Conservation (phyloP, 2,797 vertebrate species). For the Argyrosomus regius region DNA sequence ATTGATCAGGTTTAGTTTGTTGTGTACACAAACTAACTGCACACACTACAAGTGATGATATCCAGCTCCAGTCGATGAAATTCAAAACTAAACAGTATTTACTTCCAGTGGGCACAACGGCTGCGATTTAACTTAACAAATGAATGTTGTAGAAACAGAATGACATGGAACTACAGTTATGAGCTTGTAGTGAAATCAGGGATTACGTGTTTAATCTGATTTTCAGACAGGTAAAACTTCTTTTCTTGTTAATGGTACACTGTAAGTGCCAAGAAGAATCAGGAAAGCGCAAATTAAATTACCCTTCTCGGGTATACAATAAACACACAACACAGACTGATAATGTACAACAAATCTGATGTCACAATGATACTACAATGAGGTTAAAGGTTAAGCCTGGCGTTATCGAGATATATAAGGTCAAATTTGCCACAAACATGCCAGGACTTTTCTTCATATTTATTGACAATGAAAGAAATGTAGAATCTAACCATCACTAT, state of each 20-base stretch:
- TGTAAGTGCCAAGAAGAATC: background rate
- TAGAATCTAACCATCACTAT: background rate
- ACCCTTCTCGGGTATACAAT: background rate
- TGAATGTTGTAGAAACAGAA: no score
- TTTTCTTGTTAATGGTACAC: background rate
- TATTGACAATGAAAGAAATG: background rate
- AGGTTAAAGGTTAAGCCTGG: background rate
- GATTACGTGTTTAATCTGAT: background rate
- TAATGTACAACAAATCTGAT: background rate
- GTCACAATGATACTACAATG: background rate
- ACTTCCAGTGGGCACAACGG: background rate
- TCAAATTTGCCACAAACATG: no score
- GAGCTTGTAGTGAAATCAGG: background rate
- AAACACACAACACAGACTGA: background rate
- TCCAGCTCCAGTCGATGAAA: background rate
- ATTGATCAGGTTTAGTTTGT: no score
- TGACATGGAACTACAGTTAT: no score
- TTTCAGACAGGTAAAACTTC: background rate
- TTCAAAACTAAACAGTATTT: background rate
- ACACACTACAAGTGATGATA: no score
- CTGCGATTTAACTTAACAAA: background rate
- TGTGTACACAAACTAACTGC: no score
- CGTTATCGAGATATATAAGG: no score
- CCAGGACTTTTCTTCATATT: background rate
- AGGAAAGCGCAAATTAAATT: background rate